Percentiles rank a stretch among this genome's conserved stretches.
phyloP scores from a whole-genome alignment of 1,140 invertebrate genomes.

The Arion vulgaris region DNA sequence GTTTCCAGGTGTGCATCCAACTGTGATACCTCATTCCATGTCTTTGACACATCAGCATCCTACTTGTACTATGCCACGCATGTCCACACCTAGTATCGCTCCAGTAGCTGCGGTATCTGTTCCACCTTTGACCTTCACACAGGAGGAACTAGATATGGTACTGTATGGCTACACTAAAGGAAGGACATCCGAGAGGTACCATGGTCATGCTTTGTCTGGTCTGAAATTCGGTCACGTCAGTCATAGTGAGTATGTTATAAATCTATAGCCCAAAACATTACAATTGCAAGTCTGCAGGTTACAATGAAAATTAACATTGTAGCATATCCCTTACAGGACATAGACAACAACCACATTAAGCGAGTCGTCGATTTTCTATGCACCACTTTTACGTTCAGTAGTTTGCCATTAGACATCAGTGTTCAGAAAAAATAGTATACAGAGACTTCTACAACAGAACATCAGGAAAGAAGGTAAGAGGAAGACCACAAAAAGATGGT shows the following conservation, averaged over 20 bases:
- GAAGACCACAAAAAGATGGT: too few species aligned
- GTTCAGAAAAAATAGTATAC: too few species aligned
- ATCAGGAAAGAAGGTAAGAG: too few species aligned
- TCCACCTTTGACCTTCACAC: conserved; percentile 58
- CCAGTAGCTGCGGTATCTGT: conserved; percentile 23
- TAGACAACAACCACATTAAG: too few species aligned
- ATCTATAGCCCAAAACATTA: background rate
- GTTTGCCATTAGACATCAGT: too few species aligned
- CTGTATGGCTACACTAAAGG: conserved; percentile 67
- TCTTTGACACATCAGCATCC: background rate
- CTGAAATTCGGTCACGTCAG: conserved; percentile 65
- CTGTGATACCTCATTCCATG: background rate
- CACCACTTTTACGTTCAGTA: too few species aligned
- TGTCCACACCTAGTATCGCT: background rate
- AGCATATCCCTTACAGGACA: too few species aligned
- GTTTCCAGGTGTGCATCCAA: conserved; percentile 23
- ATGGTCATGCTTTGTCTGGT: conserved; percentile 67
- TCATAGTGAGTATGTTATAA: conserved; percentile 54
- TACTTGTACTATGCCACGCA: background rate
- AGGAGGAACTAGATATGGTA: conserved; percentile 69
- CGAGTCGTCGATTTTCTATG: too few species aligned
- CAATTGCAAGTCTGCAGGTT: too few species aligned
- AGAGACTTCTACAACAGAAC: too few species aligned
- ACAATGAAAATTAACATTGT: background rate
- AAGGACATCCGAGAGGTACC: conserved; percentile 43